Base-by-base conservation (phyloP, 92 coral and sea anemone species). In the Epizoanthus illoricatus region DNA sequence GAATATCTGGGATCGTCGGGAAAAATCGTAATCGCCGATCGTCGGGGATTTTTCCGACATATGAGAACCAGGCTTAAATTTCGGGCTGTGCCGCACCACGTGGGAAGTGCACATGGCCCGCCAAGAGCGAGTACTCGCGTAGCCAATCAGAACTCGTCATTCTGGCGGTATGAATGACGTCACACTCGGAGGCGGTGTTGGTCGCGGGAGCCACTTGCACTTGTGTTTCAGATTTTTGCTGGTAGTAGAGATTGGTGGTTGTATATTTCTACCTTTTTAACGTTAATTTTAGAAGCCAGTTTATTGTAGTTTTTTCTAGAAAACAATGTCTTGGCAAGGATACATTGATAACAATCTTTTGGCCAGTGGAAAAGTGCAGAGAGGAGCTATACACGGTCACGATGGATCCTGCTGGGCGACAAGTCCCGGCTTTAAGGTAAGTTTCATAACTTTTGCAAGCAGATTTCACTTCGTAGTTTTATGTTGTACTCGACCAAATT, bases 401-500 rank as follows among this genome's bases (percentile, higher is more conserved):
- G 97, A 92, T 78, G 93, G 93, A 7, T 78, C 91, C 65, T 81
- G 84, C 73, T 92, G 97, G 97, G 97, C 92, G 10, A 78, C 87
- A 45, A 87, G 97, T 76, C 24, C 87, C 6, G 97, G 92, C 20
- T 92, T 92, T 68, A 65, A 89, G 81, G 97, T 92, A 69, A 85
- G 91, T 54, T 18, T 4, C 12, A 36, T 4, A 42, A 41, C 63
- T 67, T 49, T 8, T 15, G 4, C 23, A 15, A 12, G 60, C 69
- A 58, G 4, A 65, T 54, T 4, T 15, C 28, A 17, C 16, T 19
- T 15, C 8, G 21, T 18, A 1, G 1, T 65, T 41, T 13, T 23
- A 2, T 24, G 63, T 12, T 13, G 18, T 8, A 13, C 36, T 78
- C 43, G 12, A 49, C 15, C 56, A 8, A 49, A 43, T 43, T 43